A percentile compares a stretch with the other conserved stretches of the same genome.
Conservation (phyloP, 2,888 invertebrate species). For the Acleris cristana region DNA sequence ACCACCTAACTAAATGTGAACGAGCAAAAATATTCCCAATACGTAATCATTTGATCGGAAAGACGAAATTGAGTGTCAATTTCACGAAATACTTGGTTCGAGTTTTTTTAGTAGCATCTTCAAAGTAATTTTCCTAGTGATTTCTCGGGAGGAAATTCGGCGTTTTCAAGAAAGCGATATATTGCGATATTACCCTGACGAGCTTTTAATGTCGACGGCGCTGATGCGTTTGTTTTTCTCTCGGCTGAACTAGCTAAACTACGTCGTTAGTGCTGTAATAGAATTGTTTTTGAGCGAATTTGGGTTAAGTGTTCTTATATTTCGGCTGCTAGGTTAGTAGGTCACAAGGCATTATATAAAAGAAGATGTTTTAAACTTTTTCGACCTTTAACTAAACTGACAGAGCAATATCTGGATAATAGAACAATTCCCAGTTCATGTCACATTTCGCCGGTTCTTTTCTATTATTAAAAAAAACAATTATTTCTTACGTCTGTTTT, state of each 20-base stretch:
- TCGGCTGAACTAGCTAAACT: not conserved
- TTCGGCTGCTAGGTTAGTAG: no score
- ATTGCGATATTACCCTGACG: constrained; percentile 52
- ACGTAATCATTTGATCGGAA: no score
- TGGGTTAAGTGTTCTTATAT: constrained; percentile 2
- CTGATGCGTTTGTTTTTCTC: constrained; percentile 35
- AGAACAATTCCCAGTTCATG: no score
- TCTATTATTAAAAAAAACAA: no score
- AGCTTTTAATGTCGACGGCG: constrained; percentile 59
- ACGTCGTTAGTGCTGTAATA: constrained; percentile 32
- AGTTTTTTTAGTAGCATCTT: constrained; percentile 11
- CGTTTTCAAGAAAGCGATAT: constrained; percentile 50
- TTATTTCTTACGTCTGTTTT: no score
- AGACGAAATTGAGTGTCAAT: not conserved
- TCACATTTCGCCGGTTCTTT: no score
- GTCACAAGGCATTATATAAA: no score
- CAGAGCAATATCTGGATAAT: no score
- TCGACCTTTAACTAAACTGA: no score
- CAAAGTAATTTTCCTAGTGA: constrained; percentile 52
- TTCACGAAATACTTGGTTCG: not conserved
- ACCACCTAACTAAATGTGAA: no score
- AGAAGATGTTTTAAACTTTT: no score
- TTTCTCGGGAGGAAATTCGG: constrained; percentile 48
- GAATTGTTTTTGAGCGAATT: constrained; percentile 20
- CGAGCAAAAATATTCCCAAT: no score